Base-by-base conservation (phyloP, 1,140 invertebrate species). In the Aphis craccivora region DNA sequence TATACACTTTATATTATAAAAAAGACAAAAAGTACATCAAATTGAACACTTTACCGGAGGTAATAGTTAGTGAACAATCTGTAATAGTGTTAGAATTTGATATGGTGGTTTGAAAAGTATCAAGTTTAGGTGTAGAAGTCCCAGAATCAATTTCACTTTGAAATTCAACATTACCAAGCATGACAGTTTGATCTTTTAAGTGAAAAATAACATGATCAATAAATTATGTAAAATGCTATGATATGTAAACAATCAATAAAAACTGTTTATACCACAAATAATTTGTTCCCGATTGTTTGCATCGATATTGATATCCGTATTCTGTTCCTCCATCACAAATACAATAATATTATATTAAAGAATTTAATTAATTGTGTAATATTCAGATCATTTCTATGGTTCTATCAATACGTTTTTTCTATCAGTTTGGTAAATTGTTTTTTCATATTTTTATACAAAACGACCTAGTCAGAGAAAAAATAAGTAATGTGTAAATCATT, bases 111-210 rank as follows among this genome's bases (percentile, higher is more conserved):
- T 84, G 81, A 86, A 51, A 93, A 40, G 76, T 37, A 84, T 93
- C 81, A 30, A 93, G 35, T 53, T 55, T 83, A 40, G 81, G 45
- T 53, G 48, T 37, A 55, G 81, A 43, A 22, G 48, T 84, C 25
- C 76, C 81, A 40, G 91, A 93, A 55, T 84, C 91, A 40, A 83
- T 86, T 84, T 93, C 91, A 84, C 48, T 93, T 53, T 93, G 45
- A 43, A 35, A 84, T 48, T 93, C 91, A n/a, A 18, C 22, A 84
- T 43, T 93, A 30, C 23, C 91, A 40, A 51, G 45, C 7, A 48
- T 22, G 8, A 9, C 7, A 6, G 40, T 92, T 92, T 83, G 76
- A 83, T 84, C 91, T 93, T 40, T 37, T 18, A 83, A 55, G 23
- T 18, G 11, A 91, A 81, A 23, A 91, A 76, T 91, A 76, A 45